These are phyloP conservation scores for Ceratina calcarata DNA, from an alignment of 1,140 invertebrate genomes.

Conservation along the genomic window DNA sequence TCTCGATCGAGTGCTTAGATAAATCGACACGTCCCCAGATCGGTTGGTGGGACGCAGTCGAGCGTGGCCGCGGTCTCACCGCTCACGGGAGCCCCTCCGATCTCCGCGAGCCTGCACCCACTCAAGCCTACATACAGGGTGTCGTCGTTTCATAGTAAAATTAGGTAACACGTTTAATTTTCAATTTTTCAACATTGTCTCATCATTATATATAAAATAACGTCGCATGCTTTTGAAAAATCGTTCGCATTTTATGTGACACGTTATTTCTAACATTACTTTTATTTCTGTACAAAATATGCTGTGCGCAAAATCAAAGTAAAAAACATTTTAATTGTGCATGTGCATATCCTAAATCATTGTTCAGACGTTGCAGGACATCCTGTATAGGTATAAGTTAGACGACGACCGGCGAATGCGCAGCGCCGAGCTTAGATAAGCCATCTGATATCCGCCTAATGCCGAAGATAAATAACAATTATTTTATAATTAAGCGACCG, in stretches of 20 bases:
- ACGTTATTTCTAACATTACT: too few relatives aligned
- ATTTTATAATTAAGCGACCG: conserved; percentile 73
- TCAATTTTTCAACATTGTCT: too few relatives aligned
- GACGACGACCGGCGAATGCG: conserved; percentile 30
- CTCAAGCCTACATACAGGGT: background rate
- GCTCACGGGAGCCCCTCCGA: conserved; percentile 1
- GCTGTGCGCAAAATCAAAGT: too few relatives aligned
- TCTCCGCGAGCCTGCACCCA: conserved; percentile 12
- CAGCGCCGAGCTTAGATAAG: conserved; percentile 43
- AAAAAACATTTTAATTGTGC: too few relatives aligned
- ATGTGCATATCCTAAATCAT: too few relatives aligned
- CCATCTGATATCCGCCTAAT: conserved; percentile 66
- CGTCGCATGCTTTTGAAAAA: too few relatives aligned
- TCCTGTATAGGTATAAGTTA: too few relatives aligned
- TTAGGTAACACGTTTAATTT: too few relatives aligned
- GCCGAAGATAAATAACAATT: conserved; percentile 72
- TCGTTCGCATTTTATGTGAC: too few relatives aligned
- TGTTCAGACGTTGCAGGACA: too few relatives aligned
- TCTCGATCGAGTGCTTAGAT: conserved; percentile 68
- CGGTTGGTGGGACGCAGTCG: conserved; percentile 36
- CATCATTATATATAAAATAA: background rate
- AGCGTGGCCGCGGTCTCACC: conserved; percentile 43
- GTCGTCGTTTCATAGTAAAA: too few relatives aligned
- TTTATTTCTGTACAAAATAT: too few relatives aligned
- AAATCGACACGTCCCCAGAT: conserved; percentile 61